A percentile compares a stretch with the other conserved stretches of the same genome.
phyloP scores from a whole-genome alignment of 1,140 invertebrate species.

The Sweltsa coloradensis region DNA sequence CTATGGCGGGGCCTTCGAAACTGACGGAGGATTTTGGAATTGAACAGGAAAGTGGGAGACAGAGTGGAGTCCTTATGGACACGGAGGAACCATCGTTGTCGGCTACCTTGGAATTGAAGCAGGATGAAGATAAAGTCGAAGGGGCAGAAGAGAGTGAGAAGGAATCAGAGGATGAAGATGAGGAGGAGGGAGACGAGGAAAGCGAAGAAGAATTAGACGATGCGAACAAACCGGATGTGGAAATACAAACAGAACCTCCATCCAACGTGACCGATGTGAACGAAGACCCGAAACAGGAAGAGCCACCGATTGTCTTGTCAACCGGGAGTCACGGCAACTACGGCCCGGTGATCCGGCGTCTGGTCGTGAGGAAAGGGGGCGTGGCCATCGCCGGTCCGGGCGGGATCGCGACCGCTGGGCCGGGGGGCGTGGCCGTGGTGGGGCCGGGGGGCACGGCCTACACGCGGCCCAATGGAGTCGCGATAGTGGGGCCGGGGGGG shows the following conservation, averaged over 20 bases:
- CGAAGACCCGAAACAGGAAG: too few relatives aligned
- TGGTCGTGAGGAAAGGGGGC: conserved; percentile 52
- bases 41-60: neutral
- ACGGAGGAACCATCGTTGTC: neutral
- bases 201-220: neutral
- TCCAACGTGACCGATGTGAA: neutral
- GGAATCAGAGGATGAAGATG: neutral
- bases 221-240: neutral
- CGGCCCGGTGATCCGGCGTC: too few relatives aligned
- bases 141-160: conserved; percentile 4
- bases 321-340: too few relatives aligned
- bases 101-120: neutral
- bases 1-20: too few relatives aligned
- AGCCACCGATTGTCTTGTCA: too few relatives aligned
- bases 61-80: neutral
- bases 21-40: neutral
- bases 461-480: conserved; percentile 50
- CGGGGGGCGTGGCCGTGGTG: conserved; percentile 58
- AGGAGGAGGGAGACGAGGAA: neutral
- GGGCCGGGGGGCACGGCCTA: conserved; percentile 56
- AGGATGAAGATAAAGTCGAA: conserved; percentile 5
- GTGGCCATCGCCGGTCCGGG: conserved; percentile 62
- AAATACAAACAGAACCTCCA: conserved; percentile 4
- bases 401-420: conserved; percentile 56
- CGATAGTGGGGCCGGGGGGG: conserved; percentile 50